A percentile compares a stretch with the other conserved stretches of the same genome.
These are phyloP conservation scores for Tetramorium bicarinatum DNA, from an alignment of 2,888 invertebrate species.

Conservation along the genomic window DNA sequence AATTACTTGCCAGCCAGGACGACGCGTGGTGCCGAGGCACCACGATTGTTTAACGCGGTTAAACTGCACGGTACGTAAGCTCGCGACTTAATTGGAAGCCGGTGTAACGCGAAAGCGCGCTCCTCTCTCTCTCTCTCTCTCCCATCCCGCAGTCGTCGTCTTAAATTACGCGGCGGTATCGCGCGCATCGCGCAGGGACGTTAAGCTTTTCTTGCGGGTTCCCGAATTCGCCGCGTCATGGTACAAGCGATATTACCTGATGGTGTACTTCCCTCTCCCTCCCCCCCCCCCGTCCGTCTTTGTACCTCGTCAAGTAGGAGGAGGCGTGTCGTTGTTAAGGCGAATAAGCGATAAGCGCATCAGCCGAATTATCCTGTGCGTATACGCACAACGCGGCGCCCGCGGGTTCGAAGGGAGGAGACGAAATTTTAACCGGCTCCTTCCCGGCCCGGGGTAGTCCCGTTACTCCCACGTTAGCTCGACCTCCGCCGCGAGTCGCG, in stretches of 20 bases:
- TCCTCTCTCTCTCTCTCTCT: neutral
- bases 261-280: no score
- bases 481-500: conserved; percentile 67
- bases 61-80: conserved; percentile 62
- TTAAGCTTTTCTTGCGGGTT: conserved; percentile 33
- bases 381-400: conserved; percentile 24
- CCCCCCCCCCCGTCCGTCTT: neutral
- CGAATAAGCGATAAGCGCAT: neutral
- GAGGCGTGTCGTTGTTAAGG: conserved; percentile 47
- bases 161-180: conserved; percentile 61
- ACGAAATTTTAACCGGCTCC: conserved; percentile 81
- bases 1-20: conserved; percentile 59
- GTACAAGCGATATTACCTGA: conserved; percentile 12
- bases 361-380: conserved; percentile 53
- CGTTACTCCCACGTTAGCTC: conserved; percentile 75
- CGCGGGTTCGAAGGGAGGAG: conserved; percentile 56
- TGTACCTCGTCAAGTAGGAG: conserved; percentile 24
- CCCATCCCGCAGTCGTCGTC: conserved; percentile 2
- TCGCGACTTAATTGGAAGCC: conserved; percentile 69
- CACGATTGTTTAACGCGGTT: conserved; percentile 72
- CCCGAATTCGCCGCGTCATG: conserved; percentile 29
- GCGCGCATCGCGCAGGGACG: conserved; percentile 9
- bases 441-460: conserved; percentile 74
- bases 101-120: conserved; percentile 58
- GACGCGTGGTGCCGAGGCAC: conserved; percentile 24